Conservation (phyloP, 2,113 vertebrate species). For the Melanocharis versteri region DNA sequence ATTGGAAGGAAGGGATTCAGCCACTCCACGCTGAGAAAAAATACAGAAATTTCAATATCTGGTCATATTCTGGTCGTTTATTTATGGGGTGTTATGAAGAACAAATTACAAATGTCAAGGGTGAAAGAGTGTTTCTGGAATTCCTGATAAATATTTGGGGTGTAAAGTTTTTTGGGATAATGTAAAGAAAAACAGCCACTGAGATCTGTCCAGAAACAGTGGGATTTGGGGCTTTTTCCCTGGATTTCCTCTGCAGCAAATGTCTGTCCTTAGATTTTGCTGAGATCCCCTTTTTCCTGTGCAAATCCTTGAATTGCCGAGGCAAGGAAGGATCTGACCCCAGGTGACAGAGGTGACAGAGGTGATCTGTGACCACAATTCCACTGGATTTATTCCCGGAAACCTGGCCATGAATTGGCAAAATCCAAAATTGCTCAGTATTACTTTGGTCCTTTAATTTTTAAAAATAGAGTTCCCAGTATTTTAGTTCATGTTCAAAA, state of each 20-base stretch:
- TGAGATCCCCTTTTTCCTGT: neutral
- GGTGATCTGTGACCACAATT: neutral
- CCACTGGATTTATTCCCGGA: neutral
- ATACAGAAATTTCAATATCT: accelerated
- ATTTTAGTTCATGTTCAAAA: neutral
- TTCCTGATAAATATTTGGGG: neutral
- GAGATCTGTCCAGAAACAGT: neutral
- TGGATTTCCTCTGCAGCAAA: neutral
- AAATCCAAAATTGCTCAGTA: neutral
- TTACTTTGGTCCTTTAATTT: neutral
- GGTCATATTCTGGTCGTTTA: accelerated
- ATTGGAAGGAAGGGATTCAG: neutral
- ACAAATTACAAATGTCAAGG: neutral
- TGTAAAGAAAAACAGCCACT: accelerated
- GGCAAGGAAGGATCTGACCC: neutral
- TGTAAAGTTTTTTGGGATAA: neutral
- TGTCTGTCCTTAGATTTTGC: neutral
- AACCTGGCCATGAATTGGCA: neutral
- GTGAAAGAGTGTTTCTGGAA: neutral
- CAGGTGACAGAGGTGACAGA: neutral
- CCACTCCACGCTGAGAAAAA: neutral
- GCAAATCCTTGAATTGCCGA: neutral
- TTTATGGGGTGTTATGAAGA: neutral
- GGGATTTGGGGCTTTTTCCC: neutral
- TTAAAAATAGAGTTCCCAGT: neutral